phyloP scores from a whole-genome alignment of 1,140 invertebrate genomes.

The Musca domestica region DNA sequence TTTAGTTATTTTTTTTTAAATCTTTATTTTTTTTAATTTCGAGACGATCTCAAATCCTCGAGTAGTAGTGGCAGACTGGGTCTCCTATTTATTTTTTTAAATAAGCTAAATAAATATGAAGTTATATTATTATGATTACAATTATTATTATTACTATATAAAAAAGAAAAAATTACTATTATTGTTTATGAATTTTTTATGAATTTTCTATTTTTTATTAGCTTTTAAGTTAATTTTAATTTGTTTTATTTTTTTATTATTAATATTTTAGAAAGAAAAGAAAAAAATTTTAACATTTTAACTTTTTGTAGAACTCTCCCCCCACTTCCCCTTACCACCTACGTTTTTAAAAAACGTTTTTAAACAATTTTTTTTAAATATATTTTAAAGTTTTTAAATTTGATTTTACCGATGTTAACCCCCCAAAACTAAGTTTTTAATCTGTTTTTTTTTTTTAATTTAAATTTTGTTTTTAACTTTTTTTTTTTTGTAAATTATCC shows the following conservation, averaged over 20 bases:
- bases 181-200: conserved; percentile 20
- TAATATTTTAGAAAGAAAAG: conserved; percentile 1
- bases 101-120: no score
- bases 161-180: not conserved
- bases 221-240: conserved; percentile 19
- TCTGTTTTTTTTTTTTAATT: conserved; percentile 19
- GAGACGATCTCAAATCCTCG: no score
- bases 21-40: no score
- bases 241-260: conserved; percentile 13
- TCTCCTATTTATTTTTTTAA: no score
- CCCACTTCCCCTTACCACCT: not conserved
- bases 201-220: conserved; percentile 12
- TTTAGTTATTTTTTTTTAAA: no score
- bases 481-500: conserved; percentile 2
- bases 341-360: conserved; percentile 19
- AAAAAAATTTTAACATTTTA: not conserved
- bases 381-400: not conserved
- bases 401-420: conserved; percentile 1
- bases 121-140: no score
- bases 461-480: conserved; percentile 13
- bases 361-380: not conserved
- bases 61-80: no score
- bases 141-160: no score
- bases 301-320: not conserved
- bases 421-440: conserved; percentile 14